Conservation (phyloP, 2,113 vertebrate genomes). For the Pardalotus punctatus region DNA sequence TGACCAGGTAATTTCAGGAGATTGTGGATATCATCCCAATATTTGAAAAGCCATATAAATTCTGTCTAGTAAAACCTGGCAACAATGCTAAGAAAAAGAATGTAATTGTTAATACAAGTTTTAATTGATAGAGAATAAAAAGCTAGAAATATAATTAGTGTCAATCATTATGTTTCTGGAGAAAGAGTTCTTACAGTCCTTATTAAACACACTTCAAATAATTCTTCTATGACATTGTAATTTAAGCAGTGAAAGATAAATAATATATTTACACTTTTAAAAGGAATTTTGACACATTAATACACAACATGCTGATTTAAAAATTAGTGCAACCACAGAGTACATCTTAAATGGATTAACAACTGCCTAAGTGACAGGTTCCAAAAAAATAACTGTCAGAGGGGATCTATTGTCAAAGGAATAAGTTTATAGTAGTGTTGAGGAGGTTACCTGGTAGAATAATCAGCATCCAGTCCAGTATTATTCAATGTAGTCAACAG, state of each 20-base stretch:
- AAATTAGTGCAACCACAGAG: background rate
- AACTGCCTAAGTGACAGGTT: background rate
- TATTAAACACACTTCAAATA: background rate
- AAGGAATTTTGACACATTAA: slow-evolving; percentile 33
- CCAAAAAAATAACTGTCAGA: background rate
- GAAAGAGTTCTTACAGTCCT: background rate
- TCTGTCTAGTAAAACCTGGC: background rate
- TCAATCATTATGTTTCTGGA: background rate
- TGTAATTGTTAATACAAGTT: background rate
- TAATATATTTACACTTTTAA: background rate
- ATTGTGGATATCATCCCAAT: background rate
- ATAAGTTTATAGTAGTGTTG: background rate
- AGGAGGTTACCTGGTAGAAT: background rate
- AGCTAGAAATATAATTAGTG: background rate
- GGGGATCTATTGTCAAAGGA: background rate
- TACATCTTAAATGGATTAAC: background rate
- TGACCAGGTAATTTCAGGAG: background rate
- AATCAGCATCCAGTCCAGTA: background rate
- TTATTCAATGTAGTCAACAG: background rate
- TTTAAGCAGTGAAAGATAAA: background rate
- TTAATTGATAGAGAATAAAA: slow-evolving; percentile 28
- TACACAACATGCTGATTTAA: slow-evolving; percentile 1
- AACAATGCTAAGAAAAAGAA: background rate
- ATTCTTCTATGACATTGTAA: slow-evolving; percentile 1
- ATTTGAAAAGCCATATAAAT: background rate